These are phyloP conservation scores for Falco punctatus DNA, from an alignment of 2,113 vertebrate species.

Conservation along the genomic window DNA sequence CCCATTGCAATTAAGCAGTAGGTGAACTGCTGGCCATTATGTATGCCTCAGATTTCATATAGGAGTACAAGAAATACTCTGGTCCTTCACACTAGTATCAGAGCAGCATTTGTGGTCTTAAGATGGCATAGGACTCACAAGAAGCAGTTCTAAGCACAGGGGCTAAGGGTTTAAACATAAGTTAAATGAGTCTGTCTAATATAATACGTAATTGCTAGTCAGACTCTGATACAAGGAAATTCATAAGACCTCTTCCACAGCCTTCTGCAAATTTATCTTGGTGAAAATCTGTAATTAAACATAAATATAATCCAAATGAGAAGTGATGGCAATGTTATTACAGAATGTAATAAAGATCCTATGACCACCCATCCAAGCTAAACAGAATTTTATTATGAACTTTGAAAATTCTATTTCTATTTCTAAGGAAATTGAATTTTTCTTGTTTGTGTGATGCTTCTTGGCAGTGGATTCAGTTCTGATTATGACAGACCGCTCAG, in stretches of 20 bases:
- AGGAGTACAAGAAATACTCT: background rate
- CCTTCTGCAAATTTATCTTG: background rate
- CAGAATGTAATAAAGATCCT: background rate
- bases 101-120: background rate
- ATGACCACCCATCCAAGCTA: background rate
- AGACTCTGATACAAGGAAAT: background rate
- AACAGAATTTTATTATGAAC: background rate
- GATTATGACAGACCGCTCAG: background rate
- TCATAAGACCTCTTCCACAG: background rate
- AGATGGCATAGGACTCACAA: background rate
- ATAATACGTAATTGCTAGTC: background rate
- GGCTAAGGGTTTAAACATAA: background rate
- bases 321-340: background rate
- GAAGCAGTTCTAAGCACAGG: background rate
- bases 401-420: background rate
- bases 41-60: background rate
- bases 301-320: background rate
- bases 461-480: background rate
- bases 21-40: background rate
- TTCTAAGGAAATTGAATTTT: slow-evolving; percentile 19
- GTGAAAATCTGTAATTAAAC: background rate
- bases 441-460: background rate
- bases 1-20: background rate
- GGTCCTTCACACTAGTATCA: background rate
- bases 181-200: background rate